Evolutionary conservation across 2,888 invertebrate species (phyloP).

Genomic region (Psococerastis gibbosa): DNA sequence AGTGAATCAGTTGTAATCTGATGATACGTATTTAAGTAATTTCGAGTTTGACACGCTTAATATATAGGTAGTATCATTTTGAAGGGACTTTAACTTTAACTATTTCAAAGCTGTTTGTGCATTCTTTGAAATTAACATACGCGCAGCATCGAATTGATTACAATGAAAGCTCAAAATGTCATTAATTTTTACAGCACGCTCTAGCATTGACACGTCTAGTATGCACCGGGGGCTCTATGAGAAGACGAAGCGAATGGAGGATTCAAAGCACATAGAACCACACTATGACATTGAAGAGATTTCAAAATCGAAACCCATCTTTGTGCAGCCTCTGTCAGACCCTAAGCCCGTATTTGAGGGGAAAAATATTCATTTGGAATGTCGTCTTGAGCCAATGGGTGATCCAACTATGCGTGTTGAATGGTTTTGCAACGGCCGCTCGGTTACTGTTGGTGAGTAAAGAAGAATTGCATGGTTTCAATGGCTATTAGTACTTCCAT

Average conservation of each 20-base stretch:
- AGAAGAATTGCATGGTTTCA: neutral
- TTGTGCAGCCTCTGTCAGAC: conserved; percentile 73
- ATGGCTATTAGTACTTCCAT: neutral
- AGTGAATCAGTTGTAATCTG: too few relatives aligned
- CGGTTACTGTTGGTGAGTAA: conserved; percentile 54
- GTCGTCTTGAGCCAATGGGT: conserved; percentile 83
- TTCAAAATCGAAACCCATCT: conserved; percentile 86
- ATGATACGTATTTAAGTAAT: too few relatives aligned
- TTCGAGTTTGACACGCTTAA: too few relatives aligned
- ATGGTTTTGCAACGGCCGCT: conserved; percentile 87
- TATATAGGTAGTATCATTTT: too few relatives aligned
- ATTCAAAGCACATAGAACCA: conserved; percentile 67
- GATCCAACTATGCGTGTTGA: conserved; percentile 91
- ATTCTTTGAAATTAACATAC: conserved; percentile 5
- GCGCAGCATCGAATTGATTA: too few relatives aligned
- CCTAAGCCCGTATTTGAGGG: conserved; percentile 73
- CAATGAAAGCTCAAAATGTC: too few relatives aligned
- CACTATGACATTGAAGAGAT: conserved; percentile 82
- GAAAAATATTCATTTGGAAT: conserved; percentile 78
- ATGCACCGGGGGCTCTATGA: conserved; percentile 74
- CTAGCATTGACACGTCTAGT: conserved; percentile 73
- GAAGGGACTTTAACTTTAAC: too few relatives aligned
- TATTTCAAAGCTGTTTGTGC: too few relatives aligned
- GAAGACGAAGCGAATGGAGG: conserved; percentile 73
- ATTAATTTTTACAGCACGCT: conserved; percentile 61